Conservation (phyloP, 2,113 vertebrate genomes). For the Ageneiosus marmoratus region DNA sequence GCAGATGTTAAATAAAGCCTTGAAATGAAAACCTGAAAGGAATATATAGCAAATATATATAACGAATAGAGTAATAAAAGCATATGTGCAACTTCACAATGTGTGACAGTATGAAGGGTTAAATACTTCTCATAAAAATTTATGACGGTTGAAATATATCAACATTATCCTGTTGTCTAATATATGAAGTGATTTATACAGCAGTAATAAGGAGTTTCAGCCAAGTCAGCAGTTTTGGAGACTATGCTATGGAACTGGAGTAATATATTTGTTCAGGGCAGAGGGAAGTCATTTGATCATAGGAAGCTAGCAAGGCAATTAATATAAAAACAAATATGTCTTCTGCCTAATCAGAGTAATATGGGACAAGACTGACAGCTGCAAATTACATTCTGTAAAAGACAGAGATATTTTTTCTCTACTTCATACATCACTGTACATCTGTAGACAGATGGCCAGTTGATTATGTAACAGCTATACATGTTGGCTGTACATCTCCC, state of each 20-base stretch:
- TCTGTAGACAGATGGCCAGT: slow-evolving; percentile 47
- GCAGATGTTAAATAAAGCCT: background rate
- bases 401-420: background rate
- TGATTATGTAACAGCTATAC: slow-evolving; percentile 58
- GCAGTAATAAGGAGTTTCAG: background rate
- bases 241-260: background rate
- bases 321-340: slow-evolving; percentile 7
- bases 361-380: slow-evolving; percentile 9
- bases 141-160: background rate
- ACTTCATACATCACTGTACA: slow-evolving; percentile 49
- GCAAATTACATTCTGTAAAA: slow-evolving; percentile 10
- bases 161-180: background rate
- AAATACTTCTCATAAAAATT: background rate
- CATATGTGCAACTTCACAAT: background rate
- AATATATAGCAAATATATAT: slow-evolving; percentile 24
- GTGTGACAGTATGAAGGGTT: background rate
- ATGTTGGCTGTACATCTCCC: slow-evolving; percentile 46
- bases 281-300: background rate
- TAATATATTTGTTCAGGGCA: background rate
- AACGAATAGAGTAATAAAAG: background rate
- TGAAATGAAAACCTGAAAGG: background rate
- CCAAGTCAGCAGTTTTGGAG: background rate
- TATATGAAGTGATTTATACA: background rate
- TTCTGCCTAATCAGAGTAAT: slow-evolving; percentile 27
- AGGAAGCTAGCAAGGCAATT: background rate